Conservation (phyloP, 2,797 vertebrate genomes). For the Hozukius guyotensis region DNA sequence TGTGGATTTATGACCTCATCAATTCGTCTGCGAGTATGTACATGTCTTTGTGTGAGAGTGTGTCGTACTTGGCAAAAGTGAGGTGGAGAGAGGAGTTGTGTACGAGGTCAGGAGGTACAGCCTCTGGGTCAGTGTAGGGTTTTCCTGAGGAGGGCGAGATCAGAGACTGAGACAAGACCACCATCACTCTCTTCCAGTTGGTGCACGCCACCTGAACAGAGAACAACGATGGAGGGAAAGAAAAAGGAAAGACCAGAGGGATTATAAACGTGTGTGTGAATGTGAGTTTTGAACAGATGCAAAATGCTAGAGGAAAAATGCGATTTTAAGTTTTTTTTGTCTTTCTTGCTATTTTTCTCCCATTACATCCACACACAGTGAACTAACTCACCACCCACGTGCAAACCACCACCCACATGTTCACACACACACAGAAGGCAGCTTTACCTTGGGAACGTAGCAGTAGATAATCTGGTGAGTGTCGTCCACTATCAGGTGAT, state of each 20-base stretch:
- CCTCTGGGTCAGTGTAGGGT: constrained; percentile 88
- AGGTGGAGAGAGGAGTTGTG: constrained; percentile 86
- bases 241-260: not conserved
- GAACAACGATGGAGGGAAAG: not conserved
- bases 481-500: constrained; percentile 94
- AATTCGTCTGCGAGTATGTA: not conserved
- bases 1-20: not conserved
- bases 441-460: constrained; percentile 90
- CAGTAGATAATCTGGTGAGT: constrained; percentile 94
- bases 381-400: not conserved
- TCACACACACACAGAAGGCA: not conserved
- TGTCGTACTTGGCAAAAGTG: constrained; percentile 83
- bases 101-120: constrained; percentile 85
- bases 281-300: not conserved
- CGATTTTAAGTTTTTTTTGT: not conserved
- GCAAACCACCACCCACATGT: not conserved
- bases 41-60: not conserved
- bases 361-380: not conserved
- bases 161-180: constrained; percentile 91
- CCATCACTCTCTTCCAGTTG: constrained; percentile 96
- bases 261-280: not conserved
- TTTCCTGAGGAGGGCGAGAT: constrained; percentile 82
- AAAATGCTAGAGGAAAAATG: not conserved
- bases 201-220: constrained; percentile 87
- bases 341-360: constrained; percentile 1